Evolutionary conservation across 2,113 vertebrate species (phyloP), one percentile per base, ranked within the genome.

Genomic region (Cavia porcellus): DNA sequence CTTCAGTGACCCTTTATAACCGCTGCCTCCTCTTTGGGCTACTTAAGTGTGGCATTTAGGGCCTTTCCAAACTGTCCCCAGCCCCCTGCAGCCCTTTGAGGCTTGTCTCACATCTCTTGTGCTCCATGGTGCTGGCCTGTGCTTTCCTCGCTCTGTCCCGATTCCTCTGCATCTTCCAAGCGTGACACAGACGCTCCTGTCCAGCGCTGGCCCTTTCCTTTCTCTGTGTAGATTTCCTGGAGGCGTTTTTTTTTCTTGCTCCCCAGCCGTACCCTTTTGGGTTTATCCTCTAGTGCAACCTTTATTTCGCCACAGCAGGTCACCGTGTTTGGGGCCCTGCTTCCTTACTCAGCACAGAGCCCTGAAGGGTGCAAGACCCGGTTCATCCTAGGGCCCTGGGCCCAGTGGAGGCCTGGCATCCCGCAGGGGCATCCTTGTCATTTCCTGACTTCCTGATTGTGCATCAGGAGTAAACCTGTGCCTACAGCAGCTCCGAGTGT

Each of bases 351-450:
- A 79, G 91, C 50, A 61, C 68, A 88, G 19, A 8, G 64, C 24
- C 77, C 35, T 10, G 25, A 10, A 77, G 22, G 7, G 4, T 8
- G 52, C 15, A 20, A 22, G 12, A 13, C 57, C 84, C 61, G 4
- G 59, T 38, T n/a, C 47, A 5, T 32, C 15, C 61, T 42, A 0
- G 9, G 2, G 12, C 90, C 72, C 77, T 12, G 1, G 88, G 24
- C 25, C 20, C 0, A 0, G 5, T 14, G 3, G 0, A 0, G 38
- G 42, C 82, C 57, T 61, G 94, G 59, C 59, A 0, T 32, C 22
- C n/a, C n/a, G 52, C 0, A 20, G 92, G 17, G 0, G 0, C 3
- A 0, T 64, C 1, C 0, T 38, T 0, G 5, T 66, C 86, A 47
- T 90, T 81, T 38, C 7, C 42, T 3, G 70, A 83, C 57, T 52